phyloP scores from a whole-genome alignment of 2,797 vertebrate genomes.

The Oceanodroma leucorhoa region DNA sequence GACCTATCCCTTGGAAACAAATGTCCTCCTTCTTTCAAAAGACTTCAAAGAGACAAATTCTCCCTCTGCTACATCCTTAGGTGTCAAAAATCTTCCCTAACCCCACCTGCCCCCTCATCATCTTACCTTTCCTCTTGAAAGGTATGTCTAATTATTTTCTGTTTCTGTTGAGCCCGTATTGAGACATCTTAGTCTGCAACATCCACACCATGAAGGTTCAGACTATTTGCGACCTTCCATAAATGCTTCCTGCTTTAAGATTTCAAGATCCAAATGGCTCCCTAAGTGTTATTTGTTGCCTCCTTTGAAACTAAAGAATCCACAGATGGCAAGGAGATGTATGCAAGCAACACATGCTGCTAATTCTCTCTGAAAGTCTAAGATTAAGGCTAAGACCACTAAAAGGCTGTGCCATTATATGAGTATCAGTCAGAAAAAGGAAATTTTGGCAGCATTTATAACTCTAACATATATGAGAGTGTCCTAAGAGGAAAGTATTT shows the following conservation, averaged over 20 bases:
- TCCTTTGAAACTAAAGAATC: conserved; percentile 16
- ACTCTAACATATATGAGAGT: neutral
- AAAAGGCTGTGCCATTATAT: neutral
- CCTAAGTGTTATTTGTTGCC: neutral
- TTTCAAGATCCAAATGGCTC: neutral
- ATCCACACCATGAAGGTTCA: neutral
- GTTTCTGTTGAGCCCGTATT: neutral
- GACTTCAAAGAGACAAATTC: neutral
- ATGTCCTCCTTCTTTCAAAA: neutral
- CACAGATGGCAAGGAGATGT: neutral
- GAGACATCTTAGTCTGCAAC: neutral
- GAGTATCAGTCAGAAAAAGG: neutral
- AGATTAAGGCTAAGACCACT: neutral
- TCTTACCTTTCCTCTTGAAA: neutral
- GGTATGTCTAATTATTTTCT: neutral
- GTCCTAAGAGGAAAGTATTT: neutral
- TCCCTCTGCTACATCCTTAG: neutral
- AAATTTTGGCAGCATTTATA: neutral
- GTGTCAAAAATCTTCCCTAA: neutral
- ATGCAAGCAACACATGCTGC: neutral
- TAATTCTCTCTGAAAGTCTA: neutral
- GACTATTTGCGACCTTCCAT: neutral
- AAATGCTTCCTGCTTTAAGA: neutral
- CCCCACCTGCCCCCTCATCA: neutral
- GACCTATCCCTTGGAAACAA: neutral